These are phyloP conservation scores for Lepidocolaptes lacrymiger DNA, from an alignment of 2,797 vertebrate species.

Conservation along the genomic window DNA sequence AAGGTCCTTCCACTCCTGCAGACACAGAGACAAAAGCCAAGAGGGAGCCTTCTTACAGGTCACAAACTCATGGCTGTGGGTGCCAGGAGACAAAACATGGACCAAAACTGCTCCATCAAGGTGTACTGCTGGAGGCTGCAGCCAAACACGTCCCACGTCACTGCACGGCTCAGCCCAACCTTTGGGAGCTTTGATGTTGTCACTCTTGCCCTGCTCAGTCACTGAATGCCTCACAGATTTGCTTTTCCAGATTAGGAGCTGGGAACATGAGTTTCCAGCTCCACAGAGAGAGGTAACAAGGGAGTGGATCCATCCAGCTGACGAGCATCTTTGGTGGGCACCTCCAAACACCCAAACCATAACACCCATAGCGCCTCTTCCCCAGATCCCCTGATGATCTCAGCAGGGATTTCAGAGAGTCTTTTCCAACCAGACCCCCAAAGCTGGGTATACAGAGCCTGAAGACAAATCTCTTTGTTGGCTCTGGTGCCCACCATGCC, in stretches of 20 bases:
- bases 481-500: background rate
- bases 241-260: background rate
- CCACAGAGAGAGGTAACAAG: background rate
- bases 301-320: background rate
- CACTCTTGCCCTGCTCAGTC: background rate
- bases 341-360: background rate
- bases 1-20: background rate
- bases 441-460: background rate
- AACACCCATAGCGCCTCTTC: background rate
- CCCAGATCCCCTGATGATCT: background rate
- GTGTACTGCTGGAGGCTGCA: accelerated
- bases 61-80: background rate
- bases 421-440: background rate
- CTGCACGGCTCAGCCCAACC: background rate
- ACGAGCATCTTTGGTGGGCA: background rate
- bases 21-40: background rate
- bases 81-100: background rate
- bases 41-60: background rate
- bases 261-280: background rate
- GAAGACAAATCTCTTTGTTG: background rate
- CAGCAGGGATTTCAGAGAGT: background rate
- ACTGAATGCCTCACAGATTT: background rate
- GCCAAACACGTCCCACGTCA: accelerated
- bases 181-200: background rate
- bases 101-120: background rate